Conservation (phyloP, 2,888 invertebrate genomes). For the Acronicta alni region DNA sequence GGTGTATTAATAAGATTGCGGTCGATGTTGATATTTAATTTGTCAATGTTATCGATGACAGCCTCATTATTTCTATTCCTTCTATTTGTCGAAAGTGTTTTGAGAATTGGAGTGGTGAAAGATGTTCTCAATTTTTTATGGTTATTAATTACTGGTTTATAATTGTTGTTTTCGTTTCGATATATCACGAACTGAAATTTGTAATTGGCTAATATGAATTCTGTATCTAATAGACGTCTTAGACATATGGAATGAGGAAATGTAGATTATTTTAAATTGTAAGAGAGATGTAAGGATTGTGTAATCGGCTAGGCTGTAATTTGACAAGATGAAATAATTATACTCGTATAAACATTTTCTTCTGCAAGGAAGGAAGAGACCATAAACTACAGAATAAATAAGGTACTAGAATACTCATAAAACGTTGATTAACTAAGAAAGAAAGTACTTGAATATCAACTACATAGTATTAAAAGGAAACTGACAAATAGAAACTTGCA, state of each 20-base stretch:
- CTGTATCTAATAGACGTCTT: conserved; percentile 24
- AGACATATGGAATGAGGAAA: conserved; percentile 35
- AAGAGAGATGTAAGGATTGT: conserved; percentile 17
- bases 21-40: conserved; percentile 82
- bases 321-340: conserved; percentile 47
- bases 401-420: neutral
- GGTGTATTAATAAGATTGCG: conserved; percentile 26
- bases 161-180: conserved; percentile 57
- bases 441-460: neutral
- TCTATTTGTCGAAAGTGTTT: conserved; percentile 71
- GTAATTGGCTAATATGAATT: conserved; percentile 55
- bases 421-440: neutral
- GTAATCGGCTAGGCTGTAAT: conserved; percentile 27
- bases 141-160: conserved; percentile 57
- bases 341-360: conserved; percentile 23
- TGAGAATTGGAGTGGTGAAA: conserved; percentile 67
- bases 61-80: conserved; percentile 77
- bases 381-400: conserved; percentile 8
- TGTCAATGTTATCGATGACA: conserved; percentile 86
- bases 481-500: too few relatives aligned
- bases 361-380: conserved; percentile 5
- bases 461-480: too few relatives aligned
- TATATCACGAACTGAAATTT: conserved; percentile 50
- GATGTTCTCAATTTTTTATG: conserved; percentile 66
- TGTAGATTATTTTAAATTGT: conserved; percentile 24